A percentile compares a stretch with the other conserved stretches of the same genome.
These are phyloP conservation scores for Hepsetus odoe DNA, from an alignment of 2,113 vertebrate species.

Conservation along the genomic window DNA sequence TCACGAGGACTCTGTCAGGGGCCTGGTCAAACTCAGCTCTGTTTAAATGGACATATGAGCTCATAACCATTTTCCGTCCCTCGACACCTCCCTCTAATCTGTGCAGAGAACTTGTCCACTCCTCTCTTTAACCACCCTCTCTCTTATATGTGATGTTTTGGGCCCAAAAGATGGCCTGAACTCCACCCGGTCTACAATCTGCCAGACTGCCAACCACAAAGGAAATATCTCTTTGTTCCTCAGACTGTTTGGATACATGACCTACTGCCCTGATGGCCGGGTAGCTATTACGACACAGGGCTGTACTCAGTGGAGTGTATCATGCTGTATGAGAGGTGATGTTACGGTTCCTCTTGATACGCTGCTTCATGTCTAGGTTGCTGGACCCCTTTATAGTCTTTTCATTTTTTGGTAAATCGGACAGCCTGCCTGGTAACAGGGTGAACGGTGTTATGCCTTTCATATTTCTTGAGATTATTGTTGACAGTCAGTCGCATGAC, in stretches of 20 bases:
- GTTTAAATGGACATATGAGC: conserved; percentile 76
- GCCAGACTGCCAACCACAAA: conserved; percentile 54
- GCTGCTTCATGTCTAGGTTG: conserved; percentile 67
- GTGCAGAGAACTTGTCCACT: conserved; percentile 40
- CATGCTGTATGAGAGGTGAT: background rate
- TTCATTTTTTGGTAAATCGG: background rate
- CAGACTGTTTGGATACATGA: conserved; percentile 46
- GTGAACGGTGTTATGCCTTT: conserved; percentile 64
- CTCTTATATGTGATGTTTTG: background rate
- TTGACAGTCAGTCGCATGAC: conserved; percentile 63
- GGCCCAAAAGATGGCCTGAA: background rate
- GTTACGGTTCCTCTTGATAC: conserved; percentile 39
- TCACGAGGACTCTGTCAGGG: conserved; percentile 94
- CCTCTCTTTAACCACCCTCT: conserved; percentile 4
- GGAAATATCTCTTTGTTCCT: conserved; percentile 57
- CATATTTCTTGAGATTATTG: conserved; percentile 62
- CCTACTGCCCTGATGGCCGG: background rate
- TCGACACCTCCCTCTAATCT: background rate
- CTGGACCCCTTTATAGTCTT: conserved; percentile 70
- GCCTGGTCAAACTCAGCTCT: conserved; percentile 96
- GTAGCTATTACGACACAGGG: conserved; percentile 1
- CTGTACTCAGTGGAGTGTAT: conserved; percentile 14
- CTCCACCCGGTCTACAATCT: conserved; percentile 45
- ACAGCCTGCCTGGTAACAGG: conserved; percentile 60
- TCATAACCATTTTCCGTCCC: background rate